These are phyloP conservation scores for Himalopsyche japonica DNA, from an alignment of 2,888 invertebrate species.

Conservation along the genomic window DNA sequence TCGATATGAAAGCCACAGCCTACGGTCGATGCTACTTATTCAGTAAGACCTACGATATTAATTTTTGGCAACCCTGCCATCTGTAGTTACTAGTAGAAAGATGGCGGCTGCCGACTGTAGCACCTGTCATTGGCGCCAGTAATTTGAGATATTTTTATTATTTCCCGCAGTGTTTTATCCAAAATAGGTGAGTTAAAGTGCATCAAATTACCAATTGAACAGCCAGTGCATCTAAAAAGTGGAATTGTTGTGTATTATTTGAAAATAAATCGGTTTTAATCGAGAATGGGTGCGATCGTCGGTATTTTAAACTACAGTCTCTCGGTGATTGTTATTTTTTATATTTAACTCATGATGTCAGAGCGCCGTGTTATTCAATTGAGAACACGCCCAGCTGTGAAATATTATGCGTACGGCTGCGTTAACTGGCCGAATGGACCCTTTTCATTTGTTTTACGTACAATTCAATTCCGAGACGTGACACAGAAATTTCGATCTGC, in stretches of 20 bases:
- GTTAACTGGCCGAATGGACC: neutral
- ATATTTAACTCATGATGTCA: slow-evolving; percentile 4
- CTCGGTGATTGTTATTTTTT: neutral
- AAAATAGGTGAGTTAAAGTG: neutral
- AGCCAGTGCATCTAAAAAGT: neutral
- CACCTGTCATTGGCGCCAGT: slow-evolving; percentile 4
- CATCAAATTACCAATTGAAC: neutral
- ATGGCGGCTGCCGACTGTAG: neutral
- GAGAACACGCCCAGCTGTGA: neutral
- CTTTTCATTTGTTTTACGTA: neutral
- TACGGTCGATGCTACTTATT: neutral
- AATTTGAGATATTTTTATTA: neutral
- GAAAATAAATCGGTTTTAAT: neutral
- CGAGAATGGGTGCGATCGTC: slow-evolving; percentile 1
- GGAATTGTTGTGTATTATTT: neutral
- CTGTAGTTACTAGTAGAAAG: neutral
- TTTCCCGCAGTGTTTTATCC: neutral
- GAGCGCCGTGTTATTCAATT: neutral
- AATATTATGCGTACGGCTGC: neutral
- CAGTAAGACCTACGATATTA: no score
- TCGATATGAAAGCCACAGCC: no score
- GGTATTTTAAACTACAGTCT: neutral
- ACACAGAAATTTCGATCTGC: neutral
- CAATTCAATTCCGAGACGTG: neutral
- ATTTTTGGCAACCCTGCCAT: neutral